Percentiles rank a stretch among this genome's conserved stretches.
These are phyloP conservation scores for Megaceryle maxima DNA, from an alignment of 2,113 vertebrate genomes.

Conservation along the genomic window DNA sequence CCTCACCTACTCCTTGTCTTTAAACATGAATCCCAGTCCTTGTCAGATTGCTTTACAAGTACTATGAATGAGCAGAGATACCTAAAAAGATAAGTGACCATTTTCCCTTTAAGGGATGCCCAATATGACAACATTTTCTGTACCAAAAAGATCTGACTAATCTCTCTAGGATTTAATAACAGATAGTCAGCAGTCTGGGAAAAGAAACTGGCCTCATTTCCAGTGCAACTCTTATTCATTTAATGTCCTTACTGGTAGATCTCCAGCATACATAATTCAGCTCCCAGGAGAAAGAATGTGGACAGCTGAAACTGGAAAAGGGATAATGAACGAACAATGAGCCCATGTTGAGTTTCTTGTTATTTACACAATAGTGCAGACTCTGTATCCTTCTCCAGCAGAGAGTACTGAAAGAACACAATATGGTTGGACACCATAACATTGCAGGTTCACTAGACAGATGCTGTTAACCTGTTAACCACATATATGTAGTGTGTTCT, in stretches of 20 bases:
- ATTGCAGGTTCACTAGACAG: background rate
- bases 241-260: background rate
- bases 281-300: background rate
- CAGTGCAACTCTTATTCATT: background rate
- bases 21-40: background rate
- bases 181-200: slow-evolving; percentile 27
- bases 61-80: slow-evolving; percentile 12
- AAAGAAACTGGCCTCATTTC: slow-evolving; percentile 31
- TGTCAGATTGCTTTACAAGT: background rate
- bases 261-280: background rate
- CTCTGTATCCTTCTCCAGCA: background rate
- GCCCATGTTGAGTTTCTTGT: background rate
- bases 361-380: background rate
- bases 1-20: background rate
- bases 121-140: background rate
- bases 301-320: background rate
- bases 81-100: slow-evolving; percentile 41
- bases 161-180: slow-evolving; percentile 14
- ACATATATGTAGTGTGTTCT: background rate
- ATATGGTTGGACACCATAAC: background rate
- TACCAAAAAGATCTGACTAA: slow-evolving; percentile 21
- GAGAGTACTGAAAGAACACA: background rate
- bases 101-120: slow-evolving; percentile 1
- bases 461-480: background rate
- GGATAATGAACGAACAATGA: fast-evolving